Base-by-base conservation (phyloP, 64 coral and sea anemone genomes). In the Acropora tenuis region DNA sequence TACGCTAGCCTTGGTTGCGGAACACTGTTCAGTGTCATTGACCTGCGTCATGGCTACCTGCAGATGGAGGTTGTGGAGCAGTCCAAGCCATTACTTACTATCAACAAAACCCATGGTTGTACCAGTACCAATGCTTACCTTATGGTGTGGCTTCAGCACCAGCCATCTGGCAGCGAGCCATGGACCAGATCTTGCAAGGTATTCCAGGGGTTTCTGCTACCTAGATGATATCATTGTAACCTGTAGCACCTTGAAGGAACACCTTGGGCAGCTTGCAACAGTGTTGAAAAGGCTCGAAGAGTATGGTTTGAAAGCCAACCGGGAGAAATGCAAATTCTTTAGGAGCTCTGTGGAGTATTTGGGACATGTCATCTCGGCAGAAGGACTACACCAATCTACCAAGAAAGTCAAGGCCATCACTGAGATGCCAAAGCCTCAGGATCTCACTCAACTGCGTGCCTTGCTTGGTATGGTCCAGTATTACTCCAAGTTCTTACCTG, bases 391-490 rank as follows among this genome's bases (percentile, higher is more conserved):
- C 3, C 58, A 80, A 78, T 90, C 88, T 6, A 53, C 57, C 17
- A 90, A 90, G 58, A 90, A 90, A 43, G 61, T 71, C 5, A 80
- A 90, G 46, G 76, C 88, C 1, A 48, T 77, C 6, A 16, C 58
- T 0, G 58, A 80, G 4, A 60, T 89, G 41, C 86, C 73, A 1
- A 75, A 17, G 43, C 88, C 88, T 8, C 53, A 90, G n/a, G 68
- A 90, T 69, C 5, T 79, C 18, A 78, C 12, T 8, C 76, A 90
- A 16, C 59, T 80, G 76, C 53, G 11, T 6, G 55, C 88, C 2
- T 80, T 90, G 13, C 30, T 79, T 44, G 88, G 88, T 18, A 80
- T 90, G 88, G 77, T 87, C 48, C 85, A 87, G 19, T 87, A 74
- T 16, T 87, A 87, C 12, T 5, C 85, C 0, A 65, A 71, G 43